Base-by-base conservation (phyloP, 1,140 invertebrate species). In the Philopotamus ludificatus region DNA sequence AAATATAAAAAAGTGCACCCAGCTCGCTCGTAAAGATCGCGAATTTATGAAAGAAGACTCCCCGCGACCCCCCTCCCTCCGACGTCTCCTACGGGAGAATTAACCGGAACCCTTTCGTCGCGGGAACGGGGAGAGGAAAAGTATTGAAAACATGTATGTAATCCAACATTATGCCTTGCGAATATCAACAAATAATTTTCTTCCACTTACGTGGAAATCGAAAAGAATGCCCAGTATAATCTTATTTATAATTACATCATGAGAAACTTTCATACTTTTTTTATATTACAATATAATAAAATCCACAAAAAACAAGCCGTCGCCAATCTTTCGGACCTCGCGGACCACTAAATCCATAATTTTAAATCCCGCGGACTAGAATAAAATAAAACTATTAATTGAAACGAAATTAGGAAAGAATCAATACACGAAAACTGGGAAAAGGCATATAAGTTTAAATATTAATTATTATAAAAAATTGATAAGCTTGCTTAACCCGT, bases 1-100 rank as follows among this genome's bases (percentile, higher is more conserved):
- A 57, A 57, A 57, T 57, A 57, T 57, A 57, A 57, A 57, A 57
- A 57, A 57, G 54, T 57, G 54, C 54, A 57, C 54, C 54, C 54
- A 57, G 21, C 54, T 42, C 54, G 54, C 54, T 57, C 54, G 54
- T 57, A 57, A 57, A 57, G 54, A 57, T 26, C 39, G 34, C 54
- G 54, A 57, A 57, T 57, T 57, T 42, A 57, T 57, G 54, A 57
- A 57, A 42, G 39, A 25, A 57, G 18, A 57, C 54, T 57, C 23
- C 26, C 15, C n/a, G 8, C 26, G 51, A 25, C 16, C 42, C 28
- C 28, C 28, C 4, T 4, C 12, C 28, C 28, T 4, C 28, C 12
- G 28, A 12, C n/a, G n/a, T n/a, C n/a, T 34, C 28, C 28, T 7
- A 12, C 28, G 28, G 28, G 28, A 34, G 28, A 34, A 34, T 34